Evolutionary conservation across 2,797 vertebrate species (phyloP), one percentile per base, ranked within the genome.

Genomic region (Hybognathus amarus): DNA sequence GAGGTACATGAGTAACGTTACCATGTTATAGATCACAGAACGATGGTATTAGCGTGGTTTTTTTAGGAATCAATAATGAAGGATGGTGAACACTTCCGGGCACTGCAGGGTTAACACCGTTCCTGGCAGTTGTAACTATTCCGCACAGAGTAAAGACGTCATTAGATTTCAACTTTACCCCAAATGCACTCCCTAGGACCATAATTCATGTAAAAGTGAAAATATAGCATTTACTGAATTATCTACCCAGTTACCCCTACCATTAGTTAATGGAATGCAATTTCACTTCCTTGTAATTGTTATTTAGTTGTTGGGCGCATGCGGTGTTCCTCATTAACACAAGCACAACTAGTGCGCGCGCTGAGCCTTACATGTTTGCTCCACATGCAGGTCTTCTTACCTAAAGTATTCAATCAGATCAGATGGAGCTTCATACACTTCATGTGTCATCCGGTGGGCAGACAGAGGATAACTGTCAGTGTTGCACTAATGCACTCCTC

Each of bases 91-190:
- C 4, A 8, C 24, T 27, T 56, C 18, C 13, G 30, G 50, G 5
- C 38, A 33, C 36, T 30, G 4, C 11, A 59, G 61, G 17, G 47
- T 76, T 54, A 56, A 75, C 70, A 75, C 70, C 66, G 10, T 66
- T 36, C 1, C 30, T 52, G 45, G 33, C 59, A 40, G 20, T 36
- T 38, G 33, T 1, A 36, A 38, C 71, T n/a, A 56, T 12, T 42
- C 15, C 47, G 12, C 38, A 36, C 22, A 12, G 54, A 12, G 56
- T 12, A 5, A 17, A 59, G 36, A 80, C 20, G 17, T 8, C 54
- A 63, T 30, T 33, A 24, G 47, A 20, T 30, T 75, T 82, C 61
- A 82, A 82, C 80, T 82, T 76, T 67, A 67, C 11, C 61, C 71
- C 47, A 67, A 11, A 76, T 74, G 6, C 59, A 33, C 63, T 6